Evolutionary conservation across 2,888 invertebrate genomes (phyloP).

Genomic region (Himalopsyche japonica): DNA sequence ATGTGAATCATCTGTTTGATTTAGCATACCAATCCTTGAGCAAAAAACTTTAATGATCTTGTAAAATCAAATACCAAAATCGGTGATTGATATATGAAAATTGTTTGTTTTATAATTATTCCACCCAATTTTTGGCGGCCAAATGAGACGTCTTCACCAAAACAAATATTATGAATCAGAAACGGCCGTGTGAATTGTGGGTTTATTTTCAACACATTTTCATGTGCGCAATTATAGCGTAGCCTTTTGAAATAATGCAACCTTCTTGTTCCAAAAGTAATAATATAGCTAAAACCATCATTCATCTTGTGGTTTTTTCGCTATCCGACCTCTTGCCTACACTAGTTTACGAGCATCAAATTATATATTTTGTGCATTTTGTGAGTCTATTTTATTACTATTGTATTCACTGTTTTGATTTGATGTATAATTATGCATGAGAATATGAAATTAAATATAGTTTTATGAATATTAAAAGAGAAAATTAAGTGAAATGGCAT

Average conservation of each 20-base stretch:
- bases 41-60: too few relatives aligned
- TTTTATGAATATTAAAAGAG: too few relatives aligned
- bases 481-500: too few relatives aligned
- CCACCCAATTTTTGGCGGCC: neutral
- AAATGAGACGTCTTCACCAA: neutral
- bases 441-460: too few relatives aligned
- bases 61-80: neutral
- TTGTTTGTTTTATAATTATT: neutral
- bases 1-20: too few relatives aligned
- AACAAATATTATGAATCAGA: neutral
- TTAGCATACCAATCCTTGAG: too few relatives aligned
- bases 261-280: neutral
- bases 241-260: neutral
- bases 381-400: neutral
- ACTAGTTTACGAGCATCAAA: neutral
- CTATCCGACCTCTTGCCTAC: too few relatives aligned
- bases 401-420: neutral
- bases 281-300: neutral
- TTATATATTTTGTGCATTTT: neutral
- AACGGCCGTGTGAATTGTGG: neutral
- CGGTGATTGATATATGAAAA: neutral
- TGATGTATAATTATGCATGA: too few relatives aligned
- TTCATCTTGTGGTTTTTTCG: too few relatives aligned
- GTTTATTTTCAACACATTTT: neutral
- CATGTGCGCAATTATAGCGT: neutral